These are phyloP conservation scores for Eupristina koningsbergeri DNA, from an alignment of 1,140 invertebrate species.

Conservation along the genomic window DNA sequence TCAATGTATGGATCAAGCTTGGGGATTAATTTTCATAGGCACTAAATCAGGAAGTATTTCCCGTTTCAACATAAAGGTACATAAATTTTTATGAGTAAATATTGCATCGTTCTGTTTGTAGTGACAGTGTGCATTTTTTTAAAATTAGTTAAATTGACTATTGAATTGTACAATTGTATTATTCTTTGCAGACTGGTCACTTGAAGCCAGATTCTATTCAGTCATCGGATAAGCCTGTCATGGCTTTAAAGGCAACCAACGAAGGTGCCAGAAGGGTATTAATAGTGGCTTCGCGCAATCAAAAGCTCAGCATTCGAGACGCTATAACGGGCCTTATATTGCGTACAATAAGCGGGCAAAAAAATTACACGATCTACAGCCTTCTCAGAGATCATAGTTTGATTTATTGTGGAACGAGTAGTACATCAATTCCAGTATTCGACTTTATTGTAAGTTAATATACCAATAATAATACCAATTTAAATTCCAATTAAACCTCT, in stretches of 20 bases:
- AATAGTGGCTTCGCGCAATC: constrained; percentile 78
- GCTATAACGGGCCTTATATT: constrained; percentile 78
- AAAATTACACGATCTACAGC: constrained; percentile 79
- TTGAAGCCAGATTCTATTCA: constrained; percentile 75
- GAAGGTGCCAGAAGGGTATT: constrained; percentile 79
- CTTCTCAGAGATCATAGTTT: constrained; percentile 77
- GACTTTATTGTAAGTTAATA: constrained; percentile 77
- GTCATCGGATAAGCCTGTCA: constrained; percentile 77
- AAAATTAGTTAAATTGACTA: background rate
- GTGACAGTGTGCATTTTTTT: background rate
- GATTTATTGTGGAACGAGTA: constrained; percentile 80
- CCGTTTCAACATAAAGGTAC: constrained; percentile 77
- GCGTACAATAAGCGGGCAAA: constrained; percentile 76
- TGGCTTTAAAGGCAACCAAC: constrained; percentile 79
- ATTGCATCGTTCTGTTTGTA: too few relatives aligned
- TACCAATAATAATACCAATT: background rate
- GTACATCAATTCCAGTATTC: constrained; percentile 78
- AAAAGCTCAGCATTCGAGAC: constrained; percentile 79
- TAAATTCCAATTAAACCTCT: constrained; percentile 11
- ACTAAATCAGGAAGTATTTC: constrained; percentile 77
- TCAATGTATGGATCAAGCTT: constrained; percentile 78
- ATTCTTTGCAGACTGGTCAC: constrained; percentile 69
- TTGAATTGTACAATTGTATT: background rate
- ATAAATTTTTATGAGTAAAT: background rate
- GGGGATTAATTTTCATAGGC: constrained; percentile 77